These are phyloP conservation scores for Halichoeres trimaculatus DNA, from an alignment of 2,113 vertebrate genomes.

Conservation along the genomic window DNA sequence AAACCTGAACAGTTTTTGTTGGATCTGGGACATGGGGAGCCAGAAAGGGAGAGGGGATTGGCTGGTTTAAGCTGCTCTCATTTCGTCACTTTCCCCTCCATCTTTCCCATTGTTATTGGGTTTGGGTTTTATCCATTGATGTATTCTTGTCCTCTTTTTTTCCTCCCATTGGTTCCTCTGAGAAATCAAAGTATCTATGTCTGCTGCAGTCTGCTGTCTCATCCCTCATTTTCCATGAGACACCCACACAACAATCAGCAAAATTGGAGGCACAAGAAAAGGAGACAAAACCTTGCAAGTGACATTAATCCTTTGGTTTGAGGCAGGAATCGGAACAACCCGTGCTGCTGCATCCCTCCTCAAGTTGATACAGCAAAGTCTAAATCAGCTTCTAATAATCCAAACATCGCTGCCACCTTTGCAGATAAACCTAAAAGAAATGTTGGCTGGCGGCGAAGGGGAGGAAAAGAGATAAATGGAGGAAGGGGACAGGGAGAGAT, in stretches of 20 bases:
- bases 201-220: conserved; percentile 6
- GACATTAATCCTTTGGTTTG: conserved; percentile 39
- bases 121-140: conserved; percentile 39
- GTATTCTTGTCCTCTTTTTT: conserved; percentile 39
- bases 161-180: conserved; percentile 33
- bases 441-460: conserved; percentile 29
- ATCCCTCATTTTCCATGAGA: conserved; percentile 18
- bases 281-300: conserved; percentile 26
- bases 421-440: conserved; percentile 42
- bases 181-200: conserved; percentile 28
- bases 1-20: conserved; percentile 62
- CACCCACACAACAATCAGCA: conserved; percentile 19
- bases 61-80: conserved; percentile 54
- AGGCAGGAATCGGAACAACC: conserved; percentile 21
- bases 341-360: conserved; percentile 14
- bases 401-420: conserved; percentile 34
- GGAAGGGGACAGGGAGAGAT: conserved; percentile 19
- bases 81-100: conserved; percentile 46
- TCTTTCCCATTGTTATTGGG: conserved; percentile 16
- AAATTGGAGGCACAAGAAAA: conserved; percentile 9
- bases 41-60: conserved; percentile 19
- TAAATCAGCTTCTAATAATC: conserved; percentile 43
- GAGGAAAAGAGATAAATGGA: conserved; percentile 35
- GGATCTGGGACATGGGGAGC: conserved; percentile 49
- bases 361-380: conserved; percentile 30